Percentiles rank a stretch among this genome's conserved stretches.
These are phyloP conservation scores for Microtus ochrogaster DNA, from an alignment of 2,113 vertebrate genomes.

Conservation along the genomic window DNA sequence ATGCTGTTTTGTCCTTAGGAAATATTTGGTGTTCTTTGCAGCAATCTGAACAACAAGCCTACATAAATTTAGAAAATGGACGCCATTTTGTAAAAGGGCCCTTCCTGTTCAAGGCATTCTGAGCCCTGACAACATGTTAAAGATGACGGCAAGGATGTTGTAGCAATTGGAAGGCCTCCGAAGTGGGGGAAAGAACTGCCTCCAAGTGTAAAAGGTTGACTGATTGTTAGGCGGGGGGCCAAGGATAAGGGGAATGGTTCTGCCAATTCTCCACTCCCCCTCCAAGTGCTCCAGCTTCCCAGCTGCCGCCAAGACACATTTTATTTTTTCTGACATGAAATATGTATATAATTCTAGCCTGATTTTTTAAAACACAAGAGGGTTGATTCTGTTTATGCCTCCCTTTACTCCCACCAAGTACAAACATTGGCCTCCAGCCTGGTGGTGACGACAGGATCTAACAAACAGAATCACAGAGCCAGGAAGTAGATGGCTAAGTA, in stretches of 20 bases:
- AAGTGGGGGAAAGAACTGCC: conserved; percentile 36
- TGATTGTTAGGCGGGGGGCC: conserved; percentile 74
- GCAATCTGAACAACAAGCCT: background rate
- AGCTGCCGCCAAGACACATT: conserved; percentile 79
- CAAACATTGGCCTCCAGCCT: conserved; percentile 79
- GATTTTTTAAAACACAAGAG: conserved; percentile 79
- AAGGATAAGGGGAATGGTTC: conserved; percentile 59
- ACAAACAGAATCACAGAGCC: conserved; percentile 65
- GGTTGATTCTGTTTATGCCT: conserved; percentile 81
- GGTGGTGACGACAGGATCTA: conserved; percentile 67
- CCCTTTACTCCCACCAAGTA: conserved; percentile 76
- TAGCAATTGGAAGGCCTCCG: conserved; percentile 66
- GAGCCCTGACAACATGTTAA: background rate
- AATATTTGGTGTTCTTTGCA: background rate
- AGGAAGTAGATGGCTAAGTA: conserved; percentile 63
- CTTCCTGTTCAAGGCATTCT: background rate
- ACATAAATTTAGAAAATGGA: background rate
- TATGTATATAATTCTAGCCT: conserved; percentile 80
- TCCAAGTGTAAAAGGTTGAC: conserved; percentile 74
- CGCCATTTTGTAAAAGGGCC: background rate
- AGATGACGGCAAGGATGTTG: conserved; percentile 45
- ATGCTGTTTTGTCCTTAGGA: background rate
- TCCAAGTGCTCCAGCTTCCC: conserved; percentile 60
- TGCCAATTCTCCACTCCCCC: conserved; percentile 77
- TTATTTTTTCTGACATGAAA: conserved; percentile 82